Evolutionary conservation across 2,113 vertebrate genomes (phyloP).

Genomic region (Balaeniceps rex): DNA sequence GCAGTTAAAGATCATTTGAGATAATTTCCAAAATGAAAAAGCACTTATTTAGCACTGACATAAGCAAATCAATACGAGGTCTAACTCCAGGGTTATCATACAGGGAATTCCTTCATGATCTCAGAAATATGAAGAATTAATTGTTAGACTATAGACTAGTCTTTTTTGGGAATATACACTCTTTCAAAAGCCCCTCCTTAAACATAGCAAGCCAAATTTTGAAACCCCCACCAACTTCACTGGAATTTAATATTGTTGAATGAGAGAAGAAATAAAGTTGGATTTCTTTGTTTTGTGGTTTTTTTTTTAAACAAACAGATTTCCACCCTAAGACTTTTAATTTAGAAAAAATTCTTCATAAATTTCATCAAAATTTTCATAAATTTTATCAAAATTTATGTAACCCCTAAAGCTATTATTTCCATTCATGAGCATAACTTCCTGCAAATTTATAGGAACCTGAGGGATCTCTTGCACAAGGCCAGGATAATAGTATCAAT

Average conservation of each 20-base stretch:
- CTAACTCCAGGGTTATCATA: neutral
- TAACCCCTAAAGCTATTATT: neutral
- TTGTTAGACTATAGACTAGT: neutral
- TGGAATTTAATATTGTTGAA: neutral
- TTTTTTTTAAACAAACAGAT: neutral
- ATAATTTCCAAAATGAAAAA: neutral
- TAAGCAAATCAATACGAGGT: neutral
- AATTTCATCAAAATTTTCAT: neutral
- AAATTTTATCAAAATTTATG: neutral
- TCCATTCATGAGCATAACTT: neutral
- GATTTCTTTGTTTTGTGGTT: neutral
- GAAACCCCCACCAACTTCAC: neutral
- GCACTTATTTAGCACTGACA: neutral
- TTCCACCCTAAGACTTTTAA: neutral
- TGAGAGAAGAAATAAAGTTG: neutral
- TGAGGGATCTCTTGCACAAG: neutral
- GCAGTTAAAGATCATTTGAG: neutral
- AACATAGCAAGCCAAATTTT: neutral
- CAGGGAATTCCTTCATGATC: neutral
- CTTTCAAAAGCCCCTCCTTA: neutral
- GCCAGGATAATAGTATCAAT: neutral
- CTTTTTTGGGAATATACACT: neutral
- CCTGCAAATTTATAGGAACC: neutral
- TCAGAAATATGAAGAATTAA: neutral
- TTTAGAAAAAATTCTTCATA: neutral